Evolutionary conservation across 23 tunicate genomes (phyloP).

Genomic region (Ciona savignyi): DNA sequence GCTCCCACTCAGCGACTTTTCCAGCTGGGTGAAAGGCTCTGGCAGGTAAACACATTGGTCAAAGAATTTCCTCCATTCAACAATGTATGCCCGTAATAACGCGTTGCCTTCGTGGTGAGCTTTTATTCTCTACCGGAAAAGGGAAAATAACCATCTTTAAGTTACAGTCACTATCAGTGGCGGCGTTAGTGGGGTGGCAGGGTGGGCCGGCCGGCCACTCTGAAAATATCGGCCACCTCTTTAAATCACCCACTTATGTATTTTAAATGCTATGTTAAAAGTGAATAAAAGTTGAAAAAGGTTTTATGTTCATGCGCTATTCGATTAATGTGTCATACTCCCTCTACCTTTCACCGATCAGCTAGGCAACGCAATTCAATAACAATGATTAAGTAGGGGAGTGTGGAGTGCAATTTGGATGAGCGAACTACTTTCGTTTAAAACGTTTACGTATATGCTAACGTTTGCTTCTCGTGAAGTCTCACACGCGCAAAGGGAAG

Average conservation of each 20-base stretch:
- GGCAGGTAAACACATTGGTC: constrained; percentile 77
- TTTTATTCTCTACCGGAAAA: constrained; percentile 42
- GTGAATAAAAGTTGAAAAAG: too few species aligned
- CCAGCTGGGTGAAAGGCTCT: constrained; percentile 51
- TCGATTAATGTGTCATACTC: constrained; percentile 4
- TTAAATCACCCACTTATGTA: constrained; percentile 47
- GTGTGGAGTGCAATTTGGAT: constrained; percentile 51
- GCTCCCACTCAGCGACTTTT: constrained; percentile 24
- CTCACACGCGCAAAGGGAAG: too few species aligned
- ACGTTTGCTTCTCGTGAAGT: too few species aligned
- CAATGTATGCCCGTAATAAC: constrained; percentile 56
- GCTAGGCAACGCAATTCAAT: constrained; percentile 49
- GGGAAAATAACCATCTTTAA: background rate
- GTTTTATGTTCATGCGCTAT: constrained; percentile 13
- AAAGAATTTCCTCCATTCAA: constrained; percentile 72
- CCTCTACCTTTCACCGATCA: constrained; percentile 34
- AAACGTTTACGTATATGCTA: too few species aligned
- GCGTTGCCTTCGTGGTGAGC: constrained; percentile 63
- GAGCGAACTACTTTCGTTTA: too few species aligned
- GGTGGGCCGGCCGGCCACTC: background rate
- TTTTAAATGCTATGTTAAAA: too few species aligned
- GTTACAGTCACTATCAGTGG: too few species aligned
- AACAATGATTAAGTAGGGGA: constrained; percentile 58
- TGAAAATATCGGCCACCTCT: constrained; percentile 19
- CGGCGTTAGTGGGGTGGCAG: background rate